These are phyloP conservation scores for Lathronympha strigana DNA, from an alignment of 2,888 invertebrate genomes.

Conservation along the genomic window DNA sequence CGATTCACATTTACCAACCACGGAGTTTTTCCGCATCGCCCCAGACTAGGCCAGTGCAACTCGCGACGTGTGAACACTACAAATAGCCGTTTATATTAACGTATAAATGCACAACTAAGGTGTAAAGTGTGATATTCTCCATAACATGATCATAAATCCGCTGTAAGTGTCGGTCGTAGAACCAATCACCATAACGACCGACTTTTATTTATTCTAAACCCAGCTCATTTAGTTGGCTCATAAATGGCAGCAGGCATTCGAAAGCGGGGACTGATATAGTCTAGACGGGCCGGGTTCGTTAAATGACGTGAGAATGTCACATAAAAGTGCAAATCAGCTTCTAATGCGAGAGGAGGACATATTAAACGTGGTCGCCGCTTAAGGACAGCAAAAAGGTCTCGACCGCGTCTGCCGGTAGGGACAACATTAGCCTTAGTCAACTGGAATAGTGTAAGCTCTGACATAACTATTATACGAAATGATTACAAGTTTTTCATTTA, in stretches of 20 bases:
- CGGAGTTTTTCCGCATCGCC: background rate
- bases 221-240: constrained; percentile 22
- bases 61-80: constrained; percentile 1
- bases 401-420: constrained; percentile 1
- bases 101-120: constrained; percentile 1
- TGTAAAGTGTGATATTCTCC: constrained; percentile 8
- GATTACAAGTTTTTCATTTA: background rate
- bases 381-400: constrained; percentile 39
- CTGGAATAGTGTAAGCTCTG: background rate
- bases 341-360: constrained; percentile 39
- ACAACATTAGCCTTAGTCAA: background rate
- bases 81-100: constrained; percentile 1
- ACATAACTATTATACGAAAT: background rate
- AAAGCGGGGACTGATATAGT: constrained; percentile 40
- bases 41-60: constrained; percentile 7
- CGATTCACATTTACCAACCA: background rate
- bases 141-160: constrained; percentile 27
- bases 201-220: constrained; percentile 31
- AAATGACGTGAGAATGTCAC: constrained; percentile 43
- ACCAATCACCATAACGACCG: constrained; percentile 31
- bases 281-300: constrained; percentile 34
- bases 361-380: constrained; percentile 33
- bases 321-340: constrained; percentile 44
- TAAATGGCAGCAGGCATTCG: constrained; percentile 36
- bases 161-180: constrained; percentile 13